phyloP scores from a whole-genome alignment of 2,797 vertebrate genomes.

The Hylomyscus alleni region DNA sequence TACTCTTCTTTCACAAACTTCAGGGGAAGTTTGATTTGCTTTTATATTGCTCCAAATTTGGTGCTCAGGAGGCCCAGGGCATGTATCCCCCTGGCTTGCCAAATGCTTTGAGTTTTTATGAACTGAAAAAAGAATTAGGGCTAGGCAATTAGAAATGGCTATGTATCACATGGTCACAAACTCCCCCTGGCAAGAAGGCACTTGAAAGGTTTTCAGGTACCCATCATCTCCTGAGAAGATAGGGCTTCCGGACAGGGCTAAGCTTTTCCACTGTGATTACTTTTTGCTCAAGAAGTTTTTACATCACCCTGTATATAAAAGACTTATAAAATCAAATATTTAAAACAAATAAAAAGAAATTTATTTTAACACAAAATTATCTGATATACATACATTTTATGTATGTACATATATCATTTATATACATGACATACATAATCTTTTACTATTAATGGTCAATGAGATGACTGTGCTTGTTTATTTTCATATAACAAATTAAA shows the following conservation, averaged over 20 bases:
- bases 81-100: background rate
- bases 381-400: background rate
- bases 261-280: background rate
- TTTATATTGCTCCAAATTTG: background rate
- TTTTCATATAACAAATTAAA: background rate
- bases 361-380: background rate
- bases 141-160: background rate
- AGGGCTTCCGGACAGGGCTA: background rate
- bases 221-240: background rate
- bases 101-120: background rate
- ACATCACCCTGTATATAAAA: background rate
- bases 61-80: background rate
- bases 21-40: background rate
- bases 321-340: background rate
- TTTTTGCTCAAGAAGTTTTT: background rate
- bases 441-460: background rate
- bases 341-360: background rate
- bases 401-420: too few species aligned
- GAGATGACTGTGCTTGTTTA: background rate
- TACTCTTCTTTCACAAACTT: background rate
- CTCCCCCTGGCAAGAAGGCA: background rate
- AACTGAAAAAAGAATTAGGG: background rate
- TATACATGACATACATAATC: background rate
- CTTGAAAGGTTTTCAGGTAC: background rate
- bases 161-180: background rate